phyloP scores from a whole-genome alignment of 2,888 invertebrate species.

The Ophion costatus region DNA sequence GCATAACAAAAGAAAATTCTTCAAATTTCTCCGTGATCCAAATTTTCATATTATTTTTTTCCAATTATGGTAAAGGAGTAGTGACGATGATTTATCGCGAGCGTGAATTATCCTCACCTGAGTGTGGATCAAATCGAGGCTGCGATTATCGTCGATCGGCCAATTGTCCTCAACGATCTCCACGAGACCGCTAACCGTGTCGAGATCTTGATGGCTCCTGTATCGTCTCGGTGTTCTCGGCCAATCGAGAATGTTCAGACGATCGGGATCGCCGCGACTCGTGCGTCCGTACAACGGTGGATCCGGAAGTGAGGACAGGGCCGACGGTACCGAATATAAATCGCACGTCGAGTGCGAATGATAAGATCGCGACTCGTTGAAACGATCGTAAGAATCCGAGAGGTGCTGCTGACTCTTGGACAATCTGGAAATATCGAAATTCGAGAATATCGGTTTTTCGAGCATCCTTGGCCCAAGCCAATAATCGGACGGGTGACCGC shows the following conservation, averaged over 20 bases:
- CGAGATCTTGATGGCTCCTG: slow-evolving; percentile 80
- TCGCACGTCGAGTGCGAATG: slow-evolving; percentile 80
- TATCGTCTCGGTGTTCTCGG: slow-evolving; percentile 78
- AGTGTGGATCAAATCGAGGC: slow-evolving; percentile 81
- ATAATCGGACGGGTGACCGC: no score
- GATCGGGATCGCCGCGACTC: slow-evolving; percentile 74
- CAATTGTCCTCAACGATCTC: slow-evolving; percentile 81
- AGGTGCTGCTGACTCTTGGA: slow-evolving; percentile 82
- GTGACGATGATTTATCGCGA: not conserved
- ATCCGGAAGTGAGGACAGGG: slow-evolving; percentile 75
- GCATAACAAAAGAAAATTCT: no score
- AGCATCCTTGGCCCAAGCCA: no score
- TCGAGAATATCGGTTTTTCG: not conserved
- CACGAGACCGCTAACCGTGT: slow-evolving; percentile 81
- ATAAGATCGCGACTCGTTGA: slow-evolving; percentile 75
- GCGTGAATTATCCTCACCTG: slow-evolving; percentile 73
- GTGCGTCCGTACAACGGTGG: slow-evolving; percentile 70
- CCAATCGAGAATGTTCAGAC: slow-evolving; percentile 81
- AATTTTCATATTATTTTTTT: not conserved
- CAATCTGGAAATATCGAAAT: slow-evolving; percentile 73
- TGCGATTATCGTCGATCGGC: slow-evolving; percentile 79
- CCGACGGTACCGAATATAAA: slow-evolving; percentile 77
- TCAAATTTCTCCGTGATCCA: no score
- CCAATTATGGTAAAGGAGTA: not conserved
- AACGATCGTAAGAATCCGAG: slow-evolving; percentile 79